A percentile compares a stretch with the other conserved stretches of the same genome.
phyloP scores from a whole-genome alignment of 2,888 invertebrate species.

The Galerucella pusilla region DNA sequence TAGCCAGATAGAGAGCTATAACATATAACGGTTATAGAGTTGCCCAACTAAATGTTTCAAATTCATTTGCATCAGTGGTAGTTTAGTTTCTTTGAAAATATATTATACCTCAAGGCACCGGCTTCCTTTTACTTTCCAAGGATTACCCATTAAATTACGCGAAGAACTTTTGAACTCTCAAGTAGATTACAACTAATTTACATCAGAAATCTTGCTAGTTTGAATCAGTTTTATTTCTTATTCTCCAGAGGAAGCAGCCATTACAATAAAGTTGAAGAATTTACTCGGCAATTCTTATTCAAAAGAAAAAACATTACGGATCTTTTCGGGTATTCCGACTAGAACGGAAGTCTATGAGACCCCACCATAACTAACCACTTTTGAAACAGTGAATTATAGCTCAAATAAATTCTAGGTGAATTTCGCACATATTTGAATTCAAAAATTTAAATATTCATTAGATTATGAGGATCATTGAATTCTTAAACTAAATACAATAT shows the following conservation, averaged over 20 bases:
- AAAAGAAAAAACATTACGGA: neutral
- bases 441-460: no score
- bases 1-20: neutral
- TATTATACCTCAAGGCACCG: constrained; percentile 4
- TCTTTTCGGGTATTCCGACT: neutral
- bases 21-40: neutral
- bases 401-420: no score
- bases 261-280: neutral
- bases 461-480: no score
- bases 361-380: no score
- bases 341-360: no score
- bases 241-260: neutral
- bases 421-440: no score
- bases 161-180: neutral
- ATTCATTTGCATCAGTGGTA: constrained; percentile 1
- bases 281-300: neutral
- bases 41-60: constrained; percentile 1
- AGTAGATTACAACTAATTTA: neutral
- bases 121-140: neutral
- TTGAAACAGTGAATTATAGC: no score
- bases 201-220: neutral
- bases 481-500: no score
- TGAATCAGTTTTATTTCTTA: neutral
- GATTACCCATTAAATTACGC: neutral
- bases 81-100: constrained; percentile 7